phyloP scores from a whole-genome alignment of 1,140 invertebrate species.

The Platorchestia sp. region DNA sequence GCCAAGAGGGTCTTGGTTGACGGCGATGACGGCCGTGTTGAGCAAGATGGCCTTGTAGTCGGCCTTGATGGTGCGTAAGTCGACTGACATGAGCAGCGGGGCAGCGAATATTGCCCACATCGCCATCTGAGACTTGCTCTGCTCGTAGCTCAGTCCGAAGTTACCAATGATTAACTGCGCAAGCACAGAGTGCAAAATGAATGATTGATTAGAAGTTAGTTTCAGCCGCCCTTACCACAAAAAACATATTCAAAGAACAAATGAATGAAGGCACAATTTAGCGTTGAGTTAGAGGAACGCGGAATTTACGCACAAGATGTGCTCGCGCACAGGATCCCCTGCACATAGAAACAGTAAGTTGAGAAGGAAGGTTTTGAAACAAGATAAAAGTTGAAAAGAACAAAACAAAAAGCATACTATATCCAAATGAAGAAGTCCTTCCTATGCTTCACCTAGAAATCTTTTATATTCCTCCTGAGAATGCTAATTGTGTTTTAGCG shows the following conservation, averaged over 20 bases:
- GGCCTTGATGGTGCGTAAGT: slow-evolving; percentile 69
- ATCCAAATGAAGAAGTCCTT: not conserved
- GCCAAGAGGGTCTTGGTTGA: slow-evolving; percentile 71
- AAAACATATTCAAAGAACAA: not conserved
- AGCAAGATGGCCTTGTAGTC: slow-evolving; percentile 70
- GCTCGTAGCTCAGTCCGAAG: slow-evolving; percentile 70
- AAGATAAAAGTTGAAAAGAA: not conserved
- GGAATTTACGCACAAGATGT: no score
- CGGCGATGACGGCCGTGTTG: slow-evolving; percentile 70
- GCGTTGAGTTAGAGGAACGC: no score
- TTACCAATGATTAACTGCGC: slow-evolving; percentile 71
- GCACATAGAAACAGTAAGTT: no score
- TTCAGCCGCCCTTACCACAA: no score
- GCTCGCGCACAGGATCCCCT: no score
- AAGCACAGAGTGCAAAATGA: slow-evolving; percentile 43
- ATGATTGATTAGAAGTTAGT: no score
- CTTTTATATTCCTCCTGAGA: no score
- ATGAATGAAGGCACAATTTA: not conserved
- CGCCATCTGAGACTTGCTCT: slow-evolving; percentile 72
- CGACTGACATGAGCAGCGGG: slow-evolving; percentile 73
- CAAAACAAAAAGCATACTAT: not conserved
- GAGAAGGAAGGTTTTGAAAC: no score
- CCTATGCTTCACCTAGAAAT: not conserved
- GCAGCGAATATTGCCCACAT: slow-evolving; percentile 73
- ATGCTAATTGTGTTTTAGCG: no score